A percentile compares a stretch with the other conserved stretches of the same genome.
Conservation (phyloP, 2,113 vertebrate genomes). For the Neofelis nebulosa region DNA sequence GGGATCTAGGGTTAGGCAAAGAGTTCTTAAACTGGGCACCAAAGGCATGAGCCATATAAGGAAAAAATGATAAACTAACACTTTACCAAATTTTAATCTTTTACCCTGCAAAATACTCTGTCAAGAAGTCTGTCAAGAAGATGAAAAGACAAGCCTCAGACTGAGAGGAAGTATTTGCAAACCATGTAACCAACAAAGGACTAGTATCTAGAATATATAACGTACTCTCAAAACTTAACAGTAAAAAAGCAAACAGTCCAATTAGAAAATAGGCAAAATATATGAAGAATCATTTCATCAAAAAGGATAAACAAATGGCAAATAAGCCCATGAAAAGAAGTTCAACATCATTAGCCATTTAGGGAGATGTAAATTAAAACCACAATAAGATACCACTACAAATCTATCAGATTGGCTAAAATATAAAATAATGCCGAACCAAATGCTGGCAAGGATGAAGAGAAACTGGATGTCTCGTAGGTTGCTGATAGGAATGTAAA, state of each 20-base stretch:
- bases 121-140: background rate
- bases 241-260: background rate
- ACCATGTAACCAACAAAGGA: background rate
- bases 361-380: constrained; percentile 23
- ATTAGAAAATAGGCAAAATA: background rate
- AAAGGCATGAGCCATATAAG: background rate
- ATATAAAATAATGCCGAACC: background rate
- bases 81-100: background rate
- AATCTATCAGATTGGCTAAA: background rate
- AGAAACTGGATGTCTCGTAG: background rate
- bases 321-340: background rate
- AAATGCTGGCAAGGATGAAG: background rate
- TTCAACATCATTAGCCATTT: background rate
- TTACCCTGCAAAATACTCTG: background rate
- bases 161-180: background rate
- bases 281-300: background rate
- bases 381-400: background rate
- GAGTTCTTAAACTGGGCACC: background rate
- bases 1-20: background rate
- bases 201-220: background rate
- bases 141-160: background rate
- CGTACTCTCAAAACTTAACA: background rate
- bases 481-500: background rate
- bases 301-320: background rate
- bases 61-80: background rate